Base-by-base conservation (phyloP, 64 coral and sea anemone species). In the Dendrophyllia cribrosa region DNA sequence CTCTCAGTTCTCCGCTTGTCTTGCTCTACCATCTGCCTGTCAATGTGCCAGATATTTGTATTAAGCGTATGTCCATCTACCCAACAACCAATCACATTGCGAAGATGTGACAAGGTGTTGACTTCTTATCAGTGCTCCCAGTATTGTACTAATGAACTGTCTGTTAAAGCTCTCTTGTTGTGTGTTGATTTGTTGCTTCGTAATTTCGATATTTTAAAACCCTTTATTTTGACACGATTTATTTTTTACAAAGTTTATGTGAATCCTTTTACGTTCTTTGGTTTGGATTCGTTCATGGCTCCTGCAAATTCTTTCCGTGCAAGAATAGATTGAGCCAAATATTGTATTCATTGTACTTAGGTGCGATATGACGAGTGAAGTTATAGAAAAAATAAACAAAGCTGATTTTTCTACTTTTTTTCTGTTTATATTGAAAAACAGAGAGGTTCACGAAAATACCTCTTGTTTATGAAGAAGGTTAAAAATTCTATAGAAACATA, bases 71-170 rank as follows among this genome's bases (percentile, higher is more conserved):
- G 80, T n/a, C 80, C 66, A 67, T 84, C n/a, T 62, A 20, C 21
- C 26, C 5, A 23, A 20, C 80, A 52, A 47, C 80, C 80, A 84
- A 68, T 84, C 62, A 17, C 9, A 10, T 16, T 50, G 16, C 58
- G 43, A 66, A 9, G 4, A 9, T 84, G 60, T 22, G 80, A 50
- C 62, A 12, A 22, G 62, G 43, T 63, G 43, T 84, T 63, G 8
- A 22, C 15, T 67, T 84, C 67, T 84, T 4, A 65, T 83, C 59
- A 47, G 17, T 62, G 17, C 7, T 46, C 5, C 10, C 60, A 19
- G 61, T 84, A 67, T 51, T 68, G 60, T 84, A 19, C 80, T 84
- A 84, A 84, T 84, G 80, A 84, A 68, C 80, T 84, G 19, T 67
- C 80, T 55, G 0, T 77, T 77, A 77, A 50, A 23, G 75, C 80